Conservation (phyloP, 1,140 invertebrate genomes). For the Nomia melanderi region DNA sequence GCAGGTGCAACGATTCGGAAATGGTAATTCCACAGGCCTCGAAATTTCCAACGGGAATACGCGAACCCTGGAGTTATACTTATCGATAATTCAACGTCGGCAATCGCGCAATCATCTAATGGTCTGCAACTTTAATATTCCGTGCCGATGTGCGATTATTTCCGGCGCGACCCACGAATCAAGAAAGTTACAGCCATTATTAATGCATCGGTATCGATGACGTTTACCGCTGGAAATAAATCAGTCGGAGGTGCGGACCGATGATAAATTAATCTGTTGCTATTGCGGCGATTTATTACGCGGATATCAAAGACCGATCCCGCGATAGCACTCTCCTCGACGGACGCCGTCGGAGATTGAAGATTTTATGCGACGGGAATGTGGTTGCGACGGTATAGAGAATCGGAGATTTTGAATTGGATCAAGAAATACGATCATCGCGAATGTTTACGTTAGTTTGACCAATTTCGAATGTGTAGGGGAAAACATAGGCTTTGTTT, state of each 20-base stretch:
- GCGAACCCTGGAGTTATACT: constrained; percentile 15
- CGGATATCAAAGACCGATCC: constrained; percentile 36
- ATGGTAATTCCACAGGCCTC: constrained; percentile 35
- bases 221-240: constrained; percentile 50
- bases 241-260: constrained; percentile 31
- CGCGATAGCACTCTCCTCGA: constrained; percentile 20
- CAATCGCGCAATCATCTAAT: constrained; percentile 37
- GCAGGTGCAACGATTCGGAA: constrained; percentile 55
- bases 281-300: constrained; percentile 36
- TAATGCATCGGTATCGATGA: constrained; percentile 51
- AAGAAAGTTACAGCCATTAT: constrained; percentile 44
- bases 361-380: background rate
- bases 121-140: constrained; percentile 43
- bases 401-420: background rate
- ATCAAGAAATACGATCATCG: no score
- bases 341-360: background rate
- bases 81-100: constrained; percentile 37
- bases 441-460: no score
- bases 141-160: constrained; percentile 29
- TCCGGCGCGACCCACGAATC: background rate
- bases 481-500: no score
- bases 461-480: no score
- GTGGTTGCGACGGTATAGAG: background rate
- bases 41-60: constrained; percentile 26
- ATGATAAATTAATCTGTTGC: constrained; percentile 47